Percentiles rank a stretch among this genome's conserved stretches.
Evolutionary conservation across 2,113 vertebrate species (phyloP).

Genomic region (Bucco capensis): DNA sequence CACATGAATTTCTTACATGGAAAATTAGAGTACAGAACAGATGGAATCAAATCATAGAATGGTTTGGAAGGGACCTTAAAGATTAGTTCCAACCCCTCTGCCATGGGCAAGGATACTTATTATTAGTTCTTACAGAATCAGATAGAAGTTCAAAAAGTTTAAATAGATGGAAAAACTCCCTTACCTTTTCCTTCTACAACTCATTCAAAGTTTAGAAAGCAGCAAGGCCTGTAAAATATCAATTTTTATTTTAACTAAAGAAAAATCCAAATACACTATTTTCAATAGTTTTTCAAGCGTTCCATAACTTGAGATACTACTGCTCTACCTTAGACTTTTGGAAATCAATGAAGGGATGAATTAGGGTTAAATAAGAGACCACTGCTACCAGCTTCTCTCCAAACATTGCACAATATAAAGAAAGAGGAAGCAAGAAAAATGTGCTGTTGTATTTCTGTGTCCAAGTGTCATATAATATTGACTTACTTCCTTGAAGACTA

Average conservation of each 20-base stretch:
- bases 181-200: neutral
- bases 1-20: neutral
- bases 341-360: slow-evolving; percentile 55
- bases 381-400: slow-evolving; percentile 1
- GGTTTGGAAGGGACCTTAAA: neutral
- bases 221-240: neutral
- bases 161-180: neutral
- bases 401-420: slow-evolving; percentile 10
- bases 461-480: slow-evolving; percentile 11
- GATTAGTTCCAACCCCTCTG: neutral
- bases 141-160: neutral
- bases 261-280: neutral
- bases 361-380: slow-evolving; percentile 7
- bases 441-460: neutral
- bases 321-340: neutral
- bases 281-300: too few relatives aligned
- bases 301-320: slow-evolving; percentile 18
- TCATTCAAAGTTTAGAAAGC: neutral
- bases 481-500: slow-evolving; percentile 29
- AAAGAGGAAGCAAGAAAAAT: neutral
- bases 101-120: neutral
- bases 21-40: neutral
- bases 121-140: neutral
- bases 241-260: neutral
- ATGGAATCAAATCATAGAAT: neutral